Percentiles rank a stretch among this genome's conserved stretches.
These are phyloP conservation scores for Natrix natrix DNA, from an alignment of 2,797 vertebrate species.

Conservation along the genomic window DNA sequence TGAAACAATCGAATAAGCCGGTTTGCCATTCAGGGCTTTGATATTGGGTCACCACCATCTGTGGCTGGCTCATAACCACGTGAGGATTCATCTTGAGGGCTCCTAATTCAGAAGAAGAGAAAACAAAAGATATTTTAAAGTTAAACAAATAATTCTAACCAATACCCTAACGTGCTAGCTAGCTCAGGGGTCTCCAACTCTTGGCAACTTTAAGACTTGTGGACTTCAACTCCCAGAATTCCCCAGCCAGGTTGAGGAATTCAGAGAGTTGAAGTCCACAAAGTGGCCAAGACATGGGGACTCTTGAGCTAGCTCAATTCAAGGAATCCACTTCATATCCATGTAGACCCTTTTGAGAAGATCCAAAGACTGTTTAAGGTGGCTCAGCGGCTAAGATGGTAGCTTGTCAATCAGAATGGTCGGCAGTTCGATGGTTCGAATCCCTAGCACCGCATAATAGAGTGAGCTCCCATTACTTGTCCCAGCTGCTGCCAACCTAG, in stretches of 20 bases:
- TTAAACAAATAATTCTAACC: not conserved
- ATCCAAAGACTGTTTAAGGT: not conserved
- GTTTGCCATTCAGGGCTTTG: slow-evolving; percentile 73
- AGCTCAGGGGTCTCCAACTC: not conserved
- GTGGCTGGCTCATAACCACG: slow-evolving; percentile 72
- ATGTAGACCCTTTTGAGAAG: not conserved
- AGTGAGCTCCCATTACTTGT: no score
- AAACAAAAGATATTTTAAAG: not conserved
- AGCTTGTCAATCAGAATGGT: no score
- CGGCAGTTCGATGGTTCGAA: no score
- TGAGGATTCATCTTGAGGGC: not conserved
- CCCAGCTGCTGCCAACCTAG: no score
- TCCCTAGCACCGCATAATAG: no score
- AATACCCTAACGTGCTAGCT: not conserved
- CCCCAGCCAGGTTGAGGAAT: not conserved
- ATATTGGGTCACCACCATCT: accelerated
- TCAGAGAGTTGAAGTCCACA: not conserved
- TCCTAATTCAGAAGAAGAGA: not conserved
- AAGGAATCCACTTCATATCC: not conserved
- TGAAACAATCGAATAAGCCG: slow-evolving; percentile 66
- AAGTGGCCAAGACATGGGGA: not conserved
- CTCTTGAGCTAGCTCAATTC: not conserved
- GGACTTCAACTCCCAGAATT: not conserved
- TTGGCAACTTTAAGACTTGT: not conserved
- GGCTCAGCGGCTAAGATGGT: no score